Percentiles rank a stretch among this genome's conserved stretches.
phyloP scores from a whole-genome alignment of 2,888 invertebrate genomes.

The Molorchus minor region DNA sequence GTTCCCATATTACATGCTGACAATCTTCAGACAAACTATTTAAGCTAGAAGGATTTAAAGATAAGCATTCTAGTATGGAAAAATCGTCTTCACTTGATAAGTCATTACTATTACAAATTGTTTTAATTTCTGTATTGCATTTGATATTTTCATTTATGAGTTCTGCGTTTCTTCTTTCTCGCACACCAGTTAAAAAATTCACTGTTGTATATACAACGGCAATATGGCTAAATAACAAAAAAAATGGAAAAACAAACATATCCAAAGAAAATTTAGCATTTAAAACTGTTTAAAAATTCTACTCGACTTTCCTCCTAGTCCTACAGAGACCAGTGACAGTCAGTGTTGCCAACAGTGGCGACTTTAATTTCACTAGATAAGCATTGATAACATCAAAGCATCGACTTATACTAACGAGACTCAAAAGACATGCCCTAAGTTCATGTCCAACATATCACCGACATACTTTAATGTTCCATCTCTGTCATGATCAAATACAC shows the following conservation, averaged over 20 bases:
- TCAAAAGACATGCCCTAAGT: no score
- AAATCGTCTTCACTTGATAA: conserved; percentile 64
- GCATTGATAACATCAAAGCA: no score
- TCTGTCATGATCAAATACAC: no score
- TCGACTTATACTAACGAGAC: no score
- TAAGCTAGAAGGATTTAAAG: conserved; percentile 68
- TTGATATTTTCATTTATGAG: conserved; percentile 53
- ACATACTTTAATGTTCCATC: no score
- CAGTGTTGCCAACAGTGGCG: no score
- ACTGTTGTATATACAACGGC: neutral
- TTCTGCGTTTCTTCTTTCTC: neutral
- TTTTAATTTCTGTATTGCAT: conserved; percentile 63
- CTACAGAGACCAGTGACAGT: no score
- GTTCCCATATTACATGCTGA: conserved; percentile 74
- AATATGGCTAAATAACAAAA: neutral
- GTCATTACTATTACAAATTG: conserved; percentile 60
- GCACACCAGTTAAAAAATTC: neutral
- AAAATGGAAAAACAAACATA: conserved; percentile 6
- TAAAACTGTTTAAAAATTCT: no score
- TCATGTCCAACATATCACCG: no score
- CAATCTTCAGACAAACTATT: conserved; percentile 64
- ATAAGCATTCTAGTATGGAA: conserved; percentile 76
- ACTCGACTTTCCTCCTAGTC: no score
- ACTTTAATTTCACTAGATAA: no score
- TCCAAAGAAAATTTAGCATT: no score